Base-by-base conservation (phyloP, 2,888 invertebrate genomes). In the Chrysomela aeneicollis region DNA sequence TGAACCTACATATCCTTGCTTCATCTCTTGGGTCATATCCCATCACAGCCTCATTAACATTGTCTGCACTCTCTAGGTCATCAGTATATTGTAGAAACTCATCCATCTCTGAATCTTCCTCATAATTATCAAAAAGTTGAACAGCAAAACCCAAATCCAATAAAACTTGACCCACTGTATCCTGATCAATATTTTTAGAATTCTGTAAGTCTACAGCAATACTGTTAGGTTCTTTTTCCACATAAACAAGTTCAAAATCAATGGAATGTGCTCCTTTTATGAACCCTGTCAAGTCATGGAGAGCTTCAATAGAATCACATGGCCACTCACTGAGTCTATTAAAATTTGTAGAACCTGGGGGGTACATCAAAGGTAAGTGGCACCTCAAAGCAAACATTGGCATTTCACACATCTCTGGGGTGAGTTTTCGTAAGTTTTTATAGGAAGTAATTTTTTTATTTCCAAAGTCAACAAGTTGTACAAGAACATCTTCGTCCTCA, bases 1-100 rank as follows among this genome's bases (percentile, higher is more conserved):
- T 74, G 55, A 77, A 77, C 19, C 68, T 69, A 58, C 79, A 79
- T 21, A 78, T 75, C 54, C 79, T 66, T 1, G 71, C 73, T 66
- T 78, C 78, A 60, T 79, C 79, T 58, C 63, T 71, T 0, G 79
- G 74, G 66, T 79, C 77, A 62, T 78, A 79, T 9, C 78, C 78
- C n/a, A 65, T 47, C n/a, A 77, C 59, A 4, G 74, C 76, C 66
- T 78, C 78, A 57, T 76, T 78, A 5, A 78, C 66, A 66, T 76
- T 78, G 3, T 76, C 76, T 0, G 72, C 69, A 6, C 35, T 64
- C 47, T 75, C 75, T 10, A 72, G 49, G 12, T 65, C 66, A 21
- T 75, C 63, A 8, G 72, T 37, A 46, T 76, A 75, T 35, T 71
- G 59, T 15, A 76, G 18, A 63, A 72, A 74, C 30, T 46, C 60